Conservation (phyloP, 2,113 vertebrate species). For the Corythaeola cristata region DNA sequence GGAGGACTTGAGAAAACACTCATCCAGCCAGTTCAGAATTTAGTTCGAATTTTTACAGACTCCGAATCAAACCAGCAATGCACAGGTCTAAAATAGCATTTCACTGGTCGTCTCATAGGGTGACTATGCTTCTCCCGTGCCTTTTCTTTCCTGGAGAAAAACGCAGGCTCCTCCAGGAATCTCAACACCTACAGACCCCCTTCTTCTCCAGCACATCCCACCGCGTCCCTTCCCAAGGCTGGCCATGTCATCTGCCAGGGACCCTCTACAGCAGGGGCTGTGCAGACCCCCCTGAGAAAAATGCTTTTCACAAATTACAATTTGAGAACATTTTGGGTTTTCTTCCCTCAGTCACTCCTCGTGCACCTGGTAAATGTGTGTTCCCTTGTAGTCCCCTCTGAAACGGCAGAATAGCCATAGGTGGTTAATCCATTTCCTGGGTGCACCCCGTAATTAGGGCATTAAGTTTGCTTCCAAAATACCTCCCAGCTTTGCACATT, state of each 20-base stretch:
- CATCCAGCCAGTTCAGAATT: background rate
- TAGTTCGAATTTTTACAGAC: too few species aligned
- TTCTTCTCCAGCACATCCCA: too few species aligned
- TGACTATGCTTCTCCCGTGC: too few species aligned
- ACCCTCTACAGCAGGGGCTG: too few species aligned
- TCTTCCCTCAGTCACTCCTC: background rate
- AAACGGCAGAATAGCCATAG: too few species aligned
- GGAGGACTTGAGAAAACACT: background rate
- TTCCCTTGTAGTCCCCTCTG: background rate
- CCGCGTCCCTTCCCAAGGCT: background rate
- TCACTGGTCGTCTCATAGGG: fast-evolving
- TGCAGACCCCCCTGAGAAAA: background rate
- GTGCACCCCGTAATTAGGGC: background rate
- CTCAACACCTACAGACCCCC: background rate
- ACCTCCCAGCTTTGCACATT: background rate
- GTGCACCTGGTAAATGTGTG: fast-evolving
- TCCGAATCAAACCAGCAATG: fast-evolving
- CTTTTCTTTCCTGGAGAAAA: background rate
- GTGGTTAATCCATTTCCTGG: background rate
- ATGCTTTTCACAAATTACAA: background rate
- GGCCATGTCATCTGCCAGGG: too few species aligned
- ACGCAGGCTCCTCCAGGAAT: background rate
- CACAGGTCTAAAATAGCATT: background rate
- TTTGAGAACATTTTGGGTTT: too few species aligned
- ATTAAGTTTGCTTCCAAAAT: too few species aligned